Base-by-base conservation (phyloP, 1,140 invertebrate species). In the Coptotermes formosanus region DNA sequence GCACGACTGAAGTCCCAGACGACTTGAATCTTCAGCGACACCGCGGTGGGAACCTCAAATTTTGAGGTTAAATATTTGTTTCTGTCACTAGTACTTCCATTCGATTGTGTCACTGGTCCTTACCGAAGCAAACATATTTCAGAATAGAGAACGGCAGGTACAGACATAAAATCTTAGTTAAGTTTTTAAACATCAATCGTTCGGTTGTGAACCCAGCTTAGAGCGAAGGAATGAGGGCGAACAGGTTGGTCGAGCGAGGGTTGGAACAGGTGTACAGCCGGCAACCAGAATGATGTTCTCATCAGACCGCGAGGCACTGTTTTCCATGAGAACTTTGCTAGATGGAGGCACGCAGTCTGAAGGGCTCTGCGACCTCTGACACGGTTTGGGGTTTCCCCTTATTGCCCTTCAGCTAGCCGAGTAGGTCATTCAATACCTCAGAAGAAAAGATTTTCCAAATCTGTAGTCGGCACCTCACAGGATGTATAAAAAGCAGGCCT, bases 181-280 rank as follows among this genome's bases (percentile, higher is more conserved):
- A 2, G 38, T 38, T 38, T 38, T 38, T 38, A 38, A 38, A 38
- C 38, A 38, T 38, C 38, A 38, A 38, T 55, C 45, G 48, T 85
- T n/a, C 25, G 64, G 9, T 8, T n/a, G 64, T 75, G 64, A 75
- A 75, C 16, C 25, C 8, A 75, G 64, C 64, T 75, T 75, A 25
- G n/a, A n/a, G 64, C 25, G n/a, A n/a, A 75, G 64, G 64, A 75
- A 75, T 75, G 64, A 75, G 64, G 64, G 64, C 64, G 64, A 75
- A 75, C 64, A 75, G 64, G 64, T 75, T 75, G 64, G 64, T 0
- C 64, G 25, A 30, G 25, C 64, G 64, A 75, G 64, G 64, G 64
- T 75, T 75, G 64, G 14, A 75, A 75, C 64, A 75, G 64, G 64
- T 75, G 64, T 30, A 30, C 25, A 25, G 64, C n/a, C 9, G 25